Evolutionary conservation across 1,140 invertebrate species (phyloP), one percentile per base, ranked within the genome.

Genomic region (Bombus pyrosoma): DNA sequence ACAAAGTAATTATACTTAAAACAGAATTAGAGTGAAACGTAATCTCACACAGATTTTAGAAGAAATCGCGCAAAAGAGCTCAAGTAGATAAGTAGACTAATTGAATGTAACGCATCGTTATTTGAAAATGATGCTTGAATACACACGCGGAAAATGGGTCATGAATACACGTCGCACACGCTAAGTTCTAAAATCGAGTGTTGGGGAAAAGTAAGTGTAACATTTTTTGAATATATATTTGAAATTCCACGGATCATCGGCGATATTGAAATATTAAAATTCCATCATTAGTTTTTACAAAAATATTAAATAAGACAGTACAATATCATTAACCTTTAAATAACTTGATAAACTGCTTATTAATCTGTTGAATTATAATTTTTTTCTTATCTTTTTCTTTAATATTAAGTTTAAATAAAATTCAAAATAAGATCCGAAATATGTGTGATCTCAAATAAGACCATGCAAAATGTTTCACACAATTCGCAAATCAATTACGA

Each of bases 161-260:
- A 78, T 34, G 39, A 71, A 37, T 34, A 37, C 18, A 37, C 39
- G 37, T 77, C 41, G 25, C 22, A 57, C 9, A 37, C 47, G 37
- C 69, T 43, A 57, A 41, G 37, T 69, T 69, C 53, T 78, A 71
- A 83, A 83, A 83, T 77, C 74, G 34, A 78, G 39, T 78, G 69
- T 77, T 25, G 12, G 28, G 47, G 32, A 22, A 69, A 25, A 82
- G 57, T 64, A 47, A 47, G 5, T 18, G 47, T 47, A 10, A 62
- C 53, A 28, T 77, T 77, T 53, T 62, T 47, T 28, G 37, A 18
- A 8, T 62, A 62, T 3, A 39, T 68, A n/a, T 22, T 77, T 41
- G 34, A 66, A 53, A 83, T 68, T 76, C 34, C 28, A 68, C 3
- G 1, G 25, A 53, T 41, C 18, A 53, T 53, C 47, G 47, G 47